phyloP scores from a whole-genome alignment of 1,140 invertebrate species.

The Bactericera cockerelli region DNA sequence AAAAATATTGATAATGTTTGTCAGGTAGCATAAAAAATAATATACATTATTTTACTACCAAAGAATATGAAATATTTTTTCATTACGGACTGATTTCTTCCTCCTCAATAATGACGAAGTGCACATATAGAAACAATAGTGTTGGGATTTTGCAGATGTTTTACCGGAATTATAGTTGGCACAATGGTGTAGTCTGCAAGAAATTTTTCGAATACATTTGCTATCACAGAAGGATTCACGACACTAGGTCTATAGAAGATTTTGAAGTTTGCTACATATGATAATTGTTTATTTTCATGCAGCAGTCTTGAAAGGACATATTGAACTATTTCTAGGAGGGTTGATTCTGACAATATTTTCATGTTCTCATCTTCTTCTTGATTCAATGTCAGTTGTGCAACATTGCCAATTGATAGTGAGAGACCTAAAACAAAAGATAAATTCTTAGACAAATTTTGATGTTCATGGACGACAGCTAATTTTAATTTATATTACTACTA shows the following conservation, averaged over 20 bases:
- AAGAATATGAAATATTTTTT: too few species aligned
- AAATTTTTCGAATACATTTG: constrained; percentile 38
- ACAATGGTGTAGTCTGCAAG: constrained; percentile 39
- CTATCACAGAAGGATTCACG: constrained; percentile 60
- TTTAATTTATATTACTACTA: constrained; percentile 1
- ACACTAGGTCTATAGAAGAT: constrained; percentile 38
- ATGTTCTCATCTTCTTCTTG: constrained; percentile 33
- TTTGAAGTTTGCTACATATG: constrained; percentile 15
- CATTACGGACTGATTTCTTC: too few species aligned
- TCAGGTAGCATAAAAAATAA: too few species aligned
- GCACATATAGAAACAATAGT: constrained; percentile 24
- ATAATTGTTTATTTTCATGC: constrained; percentile 38
- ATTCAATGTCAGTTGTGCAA: constrained; percentile 38
- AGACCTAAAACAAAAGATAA: constrained; percentile 32
- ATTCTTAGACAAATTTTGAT: constrained; percentile 13
- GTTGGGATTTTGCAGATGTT: constrained; percentile 38
- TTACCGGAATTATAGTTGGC: constrained; percentile 57
- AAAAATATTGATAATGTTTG: too few species aligned
- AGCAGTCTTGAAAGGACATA: constrained; percentile 57
- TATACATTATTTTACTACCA: too few species aligned
- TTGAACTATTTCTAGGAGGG: constrained; percentile 47
- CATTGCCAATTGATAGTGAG: constrained; percentile 44
- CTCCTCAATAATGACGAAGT: constrained; percentile 21
- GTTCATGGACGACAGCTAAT: constrained; percentile 18
- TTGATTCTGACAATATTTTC: constrained; percentile 36